phyloP scores from a whole-genome alignment of 1,140 invertebrate genomes.

The Hylaeus volcanicus region DNA sequence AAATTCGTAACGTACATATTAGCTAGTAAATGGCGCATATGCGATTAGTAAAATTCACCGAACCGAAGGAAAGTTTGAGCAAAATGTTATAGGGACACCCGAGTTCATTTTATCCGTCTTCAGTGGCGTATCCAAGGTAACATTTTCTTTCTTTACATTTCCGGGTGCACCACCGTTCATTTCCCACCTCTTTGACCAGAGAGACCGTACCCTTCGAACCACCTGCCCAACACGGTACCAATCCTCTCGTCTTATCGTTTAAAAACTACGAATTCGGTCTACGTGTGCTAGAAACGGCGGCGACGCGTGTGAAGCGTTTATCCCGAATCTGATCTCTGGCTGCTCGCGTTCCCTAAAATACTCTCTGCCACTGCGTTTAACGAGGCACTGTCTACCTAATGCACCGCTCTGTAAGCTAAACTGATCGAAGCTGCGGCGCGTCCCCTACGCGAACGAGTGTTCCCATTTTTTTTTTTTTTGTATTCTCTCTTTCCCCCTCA shows the following conservation, averaged over 20 bases:
- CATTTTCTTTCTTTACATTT: too few species aligned
- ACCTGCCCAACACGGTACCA: constrained; percentile 15
- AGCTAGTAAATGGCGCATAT: too few species aligned
- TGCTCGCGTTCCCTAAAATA: constrained; percentile 20
- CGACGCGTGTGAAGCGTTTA: constrained; percentile 11
- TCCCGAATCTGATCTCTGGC: constrained; percentile 10
- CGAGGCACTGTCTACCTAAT: constrained; percentile 22
- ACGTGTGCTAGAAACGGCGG: constrained; percentile 12
- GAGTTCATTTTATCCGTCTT: too few species aligned
- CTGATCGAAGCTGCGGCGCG: constrained; percentile 4
- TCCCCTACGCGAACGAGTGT: neutral
- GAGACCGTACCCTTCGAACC: neutral
- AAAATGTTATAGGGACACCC: too few species aligned
- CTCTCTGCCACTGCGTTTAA: constrained; percentile 20
- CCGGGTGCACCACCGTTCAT: too few species aligned
- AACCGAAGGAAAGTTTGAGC: too few species aligned
- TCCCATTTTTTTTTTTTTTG: neutral
- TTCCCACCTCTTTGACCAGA: too few species aligned
- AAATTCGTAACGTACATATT: too few species aligned
- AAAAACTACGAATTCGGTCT: constrained; percentile 10
- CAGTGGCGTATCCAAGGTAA: too few species aligned
- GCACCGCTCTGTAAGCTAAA: constrained; percentile 31
- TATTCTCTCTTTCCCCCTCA: neutral
- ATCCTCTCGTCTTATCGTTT: neutral
- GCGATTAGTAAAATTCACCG: too few species aligned